A percentile compares a stretch with the other conserved stretches of the same genome.
Evolutionary conservation across 2,888 invertebrate species (phyloP).

Genomic region (Caenorhabditis sinica): DNA sequence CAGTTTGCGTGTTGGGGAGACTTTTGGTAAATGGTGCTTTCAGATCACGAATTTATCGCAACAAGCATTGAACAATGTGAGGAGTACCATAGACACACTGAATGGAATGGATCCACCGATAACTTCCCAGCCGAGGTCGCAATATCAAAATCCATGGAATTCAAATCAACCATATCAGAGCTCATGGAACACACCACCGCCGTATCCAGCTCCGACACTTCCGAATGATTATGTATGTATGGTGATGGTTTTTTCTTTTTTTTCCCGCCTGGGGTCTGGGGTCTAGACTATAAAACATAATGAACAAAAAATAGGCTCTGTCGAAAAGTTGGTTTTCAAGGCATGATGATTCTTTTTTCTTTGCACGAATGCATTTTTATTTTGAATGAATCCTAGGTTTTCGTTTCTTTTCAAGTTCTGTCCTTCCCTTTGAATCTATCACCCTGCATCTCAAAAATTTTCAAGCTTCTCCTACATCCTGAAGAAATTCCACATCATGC

Average conservation of each 20-base stretch:
- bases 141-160: constrained; percentile 23
- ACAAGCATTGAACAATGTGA: constrained; percentile 61
- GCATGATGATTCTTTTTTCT: neutral
- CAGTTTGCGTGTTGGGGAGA: neutral
- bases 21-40: constrained; percentile 22
- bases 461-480: constrained; percentile 47
- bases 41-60: constrained; percentile 62
- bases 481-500: constrained; percentile 30
- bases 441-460: constrained; percentile 14
- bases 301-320: no score
- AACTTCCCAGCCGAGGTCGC: constrained; percentile 5
- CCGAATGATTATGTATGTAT: constrained; percentile 2
- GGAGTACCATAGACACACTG: constrained; percentile 33
- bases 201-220: constrained; percentile 21
- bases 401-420: neutral
- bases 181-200: neutral
- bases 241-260: constrained; percentile 9
- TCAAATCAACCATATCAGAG: constrained; percentile 32
- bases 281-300: no score
- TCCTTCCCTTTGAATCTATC: constrained; percentile 4
- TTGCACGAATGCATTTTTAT: neutral
- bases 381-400: neutral
- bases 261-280: neutral
- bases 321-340: no score
- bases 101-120: constrained; percentile 26